Conservation (phyloP, 2,113 vertebrate genomes). For the Ahaetulla prasina region DNA sequence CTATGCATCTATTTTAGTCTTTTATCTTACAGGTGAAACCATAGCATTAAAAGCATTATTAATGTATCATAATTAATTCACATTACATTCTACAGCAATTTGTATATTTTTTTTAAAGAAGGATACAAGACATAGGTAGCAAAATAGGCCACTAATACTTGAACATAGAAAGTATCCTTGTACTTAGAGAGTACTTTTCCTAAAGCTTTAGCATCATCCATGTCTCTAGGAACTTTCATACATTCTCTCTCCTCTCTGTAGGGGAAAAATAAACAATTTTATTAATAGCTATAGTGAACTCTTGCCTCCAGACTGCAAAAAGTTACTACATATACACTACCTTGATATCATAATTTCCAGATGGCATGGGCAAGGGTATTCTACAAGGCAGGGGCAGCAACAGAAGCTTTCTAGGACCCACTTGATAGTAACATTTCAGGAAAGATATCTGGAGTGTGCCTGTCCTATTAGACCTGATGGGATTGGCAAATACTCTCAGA, state of each 20-base stretch:
- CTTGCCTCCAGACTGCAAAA: not conserved
- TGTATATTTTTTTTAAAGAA: slow-evolving; percentile 50
- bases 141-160: slow-evolving; percentile 97
- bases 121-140: slow-evolving; percentile 98
- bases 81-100: not conserved
- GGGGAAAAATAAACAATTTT: not conserved
- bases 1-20: not conserved
- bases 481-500: not conserved
- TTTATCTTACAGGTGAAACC: not conserved
- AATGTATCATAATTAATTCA: not conserved
- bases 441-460: not conserved
- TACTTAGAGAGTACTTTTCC: slow-evolving; percentile 97
- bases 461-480: not conserved
- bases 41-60: not conserved
- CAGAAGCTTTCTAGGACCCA: not conserved
- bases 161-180: slow-evolving; percentile 95
- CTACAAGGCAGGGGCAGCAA: not conserved
- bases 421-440: not conserved
- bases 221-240: slow-evolving; percentile 94
- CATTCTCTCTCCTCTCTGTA: slow-evolving; percentile 88
- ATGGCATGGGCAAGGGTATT: not conserved
- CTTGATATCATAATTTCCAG: not conserved
- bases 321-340: not conserved
- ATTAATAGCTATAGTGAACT: not conserved
- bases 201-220: slow-evolving; percentile 98